phyloP scores from a whole-genome alignment of 2,888 invertebrate species.

The Halictus quadricinctus region DNA sequence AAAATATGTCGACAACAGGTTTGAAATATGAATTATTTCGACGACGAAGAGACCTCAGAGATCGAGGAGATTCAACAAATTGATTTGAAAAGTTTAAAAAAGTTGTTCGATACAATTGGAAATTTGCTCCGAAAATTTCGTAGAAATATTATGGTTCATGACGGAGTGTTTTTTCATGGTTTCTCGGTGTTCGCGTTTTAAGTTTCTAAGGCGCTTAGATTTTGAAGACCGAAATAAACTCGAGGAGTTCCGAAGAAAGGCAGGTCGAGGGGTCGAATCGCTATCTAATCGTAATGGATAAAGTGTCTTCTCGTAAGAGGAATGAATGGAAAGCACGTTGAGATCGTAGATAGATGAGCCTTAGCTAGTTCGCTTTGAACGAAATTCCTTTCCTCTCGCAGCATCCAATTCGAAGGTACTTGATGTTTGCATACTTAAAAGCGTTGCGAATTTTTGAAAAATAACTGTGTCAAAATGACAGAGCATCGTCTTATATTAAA shows the following conservation, averaged over 20 bases:
- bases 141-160: background rate
- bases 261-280: slow-evolving; percentile 76
- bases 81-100: background rate
- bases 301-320: slow-evolving; percentile 74
- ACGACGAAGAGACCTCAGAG: background rate
- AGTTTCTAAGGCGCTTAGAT: slow-evolving; percentile 49
- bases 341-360: slow-evolving; percentile 60
- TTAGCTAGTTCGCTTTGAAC: slow-evolving; percentile 26
- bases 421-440: background rate
- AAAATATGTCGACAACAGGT: background rate
- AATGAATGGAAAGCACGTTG: slow-evolving; percentile 74
- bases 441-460: background rate
- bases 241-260: slow-evolving; percentile 72
- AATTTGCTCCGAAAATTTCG: background rate
- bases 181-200: background rate
- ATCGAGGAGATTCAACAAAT: background rate
- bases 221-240: slow-evolving; percentile 73
- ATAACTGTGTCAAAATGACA: background rate
- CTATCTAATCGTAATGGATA: slow-evolving; percentile 79
- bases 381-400: slow-evolving; percentile 8
- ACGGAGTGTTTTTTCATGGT: background rate
- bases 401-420: background rate
- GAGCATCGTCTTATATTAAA: background rate
- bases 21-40: background rate
- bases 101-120: background rate